Evolutionary conservation across 2,888 invertebrate genomes (phyloP).

Genomic region (Thysanoteuthis rhombus): DNA sequence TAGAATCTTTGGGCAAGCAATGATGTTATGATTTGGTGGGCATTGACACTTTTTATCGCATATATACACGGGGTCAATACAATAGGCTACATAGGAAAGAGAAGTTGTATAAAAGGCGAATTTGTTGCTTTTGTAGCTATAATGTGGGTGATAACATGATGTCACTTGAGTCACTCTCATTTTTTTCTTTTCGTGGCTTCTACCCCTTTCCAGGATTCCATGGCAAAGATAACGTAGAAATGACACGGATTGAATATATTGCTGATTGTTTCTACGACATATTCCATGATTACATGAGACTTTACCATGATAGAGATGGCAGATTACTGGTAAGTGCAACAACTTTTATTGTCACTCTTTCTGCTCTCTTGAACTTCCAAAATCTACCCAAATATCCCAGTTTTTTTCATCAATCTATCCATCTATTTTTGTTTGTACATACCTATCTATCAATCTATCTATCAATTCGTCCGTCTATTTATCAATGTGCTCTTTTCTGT

Average conservation of each 20-base stretch:
- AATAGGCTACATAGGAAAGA: no score
- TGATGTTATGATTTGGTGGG: no score
- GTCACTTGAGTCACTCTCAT: no score
- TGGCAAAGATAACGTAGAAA: slow-evolving; percentile 37
- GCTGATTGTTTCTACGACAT: slow-evolving; percentile 38
- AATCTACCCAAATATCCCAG: no score
- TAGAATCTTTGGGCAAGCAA: no score
- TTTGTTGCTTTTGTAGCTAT: no score
- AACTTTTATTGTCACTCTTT: background rate
- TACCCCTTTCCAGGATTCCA: slow-evolving; percentile 35
- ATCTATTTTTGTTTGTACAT: background rate
- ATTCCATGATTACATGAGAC: slow-evolving; percentile 32
- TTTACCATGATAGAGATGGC: slow-evolving; percentile 34
- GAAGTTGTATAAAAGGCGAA: no score
- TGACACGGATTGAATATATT: slow-evolving; percentile 38
- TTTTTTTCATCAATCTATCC: background rate
- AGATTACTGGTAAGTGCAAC: slow-evolving; percentile 31
- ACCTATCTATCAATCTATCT: background rate
- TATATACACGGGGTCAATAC: no score
- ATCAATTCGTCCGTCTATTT: background rate
- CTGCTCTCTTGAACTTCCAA: no score
- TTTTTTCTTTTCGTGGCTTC: background rate
- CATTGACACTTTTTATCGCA: no score
- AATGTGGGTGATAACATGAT: no score
- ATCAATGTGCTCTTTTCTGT: background rate